phyloP scores from a whole-genome alignment of 2,113 vertebrate genomes.

The Greenwoodochromis staneri region DNA sequence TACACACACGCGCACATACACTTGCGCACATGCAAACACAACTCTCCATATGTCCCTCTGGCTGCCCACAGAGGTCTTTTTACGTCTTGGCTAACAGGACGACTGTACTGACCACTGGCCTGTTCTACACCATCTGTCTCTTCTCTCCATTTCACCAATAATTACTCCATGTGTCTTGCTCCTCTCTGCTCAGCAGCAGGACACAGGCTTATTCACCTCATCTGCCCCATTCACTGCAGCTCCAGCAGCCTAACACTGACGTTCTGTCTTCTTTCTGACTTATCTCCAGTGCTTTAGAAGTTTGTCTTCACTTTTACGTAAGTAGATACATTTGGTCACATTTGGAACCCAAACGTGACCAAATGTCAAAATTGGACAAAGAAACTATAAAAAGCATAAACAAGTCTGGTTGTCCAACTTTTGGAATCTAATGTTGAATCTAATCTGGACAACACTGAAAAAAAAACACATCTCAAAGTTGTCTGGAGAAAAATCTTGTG shows the following conservation, averaged over 20 bases:
- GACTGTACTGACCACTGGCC: conserved; percentile 39
- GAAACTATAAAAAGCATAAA: background rate
- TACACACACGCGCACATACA: background rate
- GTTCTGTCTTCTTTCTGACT: background rate
- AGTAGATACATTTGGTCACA: accelerated
- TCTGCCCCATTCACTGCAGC: background rate
- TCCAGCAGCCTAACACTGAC: background rate
- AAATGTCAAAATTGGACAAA: background rate
- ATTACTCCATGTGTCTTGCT: conserved; percentile 36
- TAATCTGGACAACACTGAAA: background rate
- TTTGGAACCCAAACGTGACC: background rate
- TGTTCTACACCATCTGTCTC: conserved; percentile 37
- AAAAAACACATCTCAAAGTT: background rate
- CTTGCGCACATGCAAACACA: conserved; percentile 26
- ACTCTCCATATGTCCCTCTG: conserved; percentile 22
- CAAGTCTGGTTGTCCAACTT: background rate
- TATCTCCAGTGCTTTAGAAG: background rate
- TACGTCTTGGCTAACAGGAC: conserved; percentile 49
- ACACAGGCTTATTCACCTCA: conserved; percentile 2
- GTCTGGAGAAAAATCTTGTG: background rate
- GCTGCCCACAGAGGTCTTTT: conserved; percentile 64
- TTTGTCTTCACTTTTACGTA: background rate
- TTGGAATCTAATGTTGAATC: background rate
- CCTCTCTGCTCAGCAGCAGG: background rate
- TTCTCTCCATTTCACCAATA: conserved; percentile 33